A percentile compares a stretch with the other conserved stretches of the same genome.
phyloP scores from a whole-genome alignment of 2,888 invertebrate genomes.

The Macrosiphum euphorbiae region DNA sequence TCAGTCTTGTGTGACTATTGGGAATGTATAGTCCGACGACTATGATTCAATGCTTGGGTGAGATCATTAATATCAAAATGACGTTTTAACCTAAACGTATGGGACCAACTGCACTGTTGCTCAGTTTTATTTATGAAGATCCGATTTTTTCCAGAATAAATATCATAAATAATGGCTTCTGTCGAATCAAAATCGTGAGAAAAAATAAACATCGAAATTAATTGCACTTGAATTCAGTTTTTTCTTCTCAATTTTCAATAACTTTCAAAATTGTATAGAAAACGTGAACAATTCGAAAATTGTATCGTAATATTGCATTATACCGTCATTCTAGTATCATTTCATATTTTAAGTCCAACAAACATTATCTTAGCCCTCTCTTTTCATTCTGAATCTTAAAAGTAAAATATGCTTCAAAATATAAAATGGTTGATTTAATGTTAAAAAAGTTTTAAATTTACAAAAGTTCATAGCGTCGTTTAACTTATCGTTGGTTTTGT shows the following conservation, averaged over 20 bases:
- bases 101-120: background rate
- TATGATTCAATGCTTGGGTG: background rate
- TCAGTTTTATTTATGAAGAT: background rate
- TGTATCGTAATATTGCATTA: background rate
- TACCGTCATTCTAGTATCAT: background rate
- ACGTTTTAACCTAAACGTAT: background rate
- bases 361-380: background rate
- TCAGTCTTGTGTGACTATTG: background rate
- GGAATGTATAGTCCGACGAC: background rate
- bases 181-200: background rate
- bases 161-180: constrained; percentile 2
- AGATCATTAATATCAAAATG: background rate
- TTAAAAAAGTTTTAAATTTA: background rate
- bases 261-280: background rate
- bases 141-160: background rate
- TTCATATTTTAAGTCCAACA: background rate
- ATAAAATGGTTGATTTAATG: background rate
- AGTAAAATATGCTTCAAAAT: background rate
- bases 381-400: background rate
- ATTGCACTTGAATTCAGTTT: background rate
- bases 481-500: background rate
- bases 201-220: background rate
- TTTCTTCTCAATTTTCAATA: background rate
- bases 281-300: background rate
- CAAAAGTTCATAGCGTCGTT: background rate